These are phyloP conservation scores for Stomatorhinus walkeri DNA, from an alignment of 2,797 vertebrate species.

Conservation along the genomic window DNA sequence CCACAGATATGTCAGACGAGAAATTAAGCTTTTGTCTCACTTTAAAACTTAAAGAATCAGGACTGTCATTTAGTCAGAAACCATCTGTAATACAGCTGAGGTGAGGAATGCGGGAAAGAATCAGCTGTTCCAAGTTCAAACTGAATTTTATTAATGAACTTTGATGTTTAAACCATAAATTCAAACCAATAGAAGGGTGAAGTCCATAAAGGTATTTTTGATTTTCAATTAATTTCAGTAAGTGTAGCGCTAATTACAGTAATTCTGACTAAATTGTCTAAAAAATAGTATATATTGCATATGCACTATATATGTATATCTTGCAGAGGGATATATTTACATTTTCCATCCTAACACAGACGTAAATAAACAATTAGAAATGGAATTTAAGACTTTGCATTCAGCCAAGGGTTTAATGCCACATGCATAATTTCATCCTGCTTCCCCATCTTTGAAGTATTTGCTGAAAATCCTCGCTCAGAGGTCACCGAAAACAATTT, in stretches of 20 bases:
- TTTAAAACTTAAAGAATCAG: background rate
- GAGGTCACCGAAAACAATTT: conserved; percentile 24
- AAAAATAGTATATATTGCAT: background rate
- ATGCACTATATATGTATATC: background rate
- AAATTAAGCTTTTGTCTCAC: background rate
- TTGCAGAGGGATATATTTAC: background rate
- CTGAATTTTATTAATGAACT: background rate
- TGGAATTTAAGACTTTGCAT: conserved; percentile 6
- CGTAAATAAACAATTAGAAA: conserved; percentile 14
- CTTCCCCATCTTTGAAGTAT: conserved; percentile 10
- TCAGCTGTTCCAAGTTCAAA: background rate
- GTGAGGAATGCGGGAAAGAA: background rate
- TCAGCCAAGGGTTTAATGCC: conserved; percentile 1
- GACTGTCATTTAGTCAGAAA: background rate
- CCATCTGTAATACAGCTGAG: background rate
- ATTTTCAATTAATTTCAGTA: background rate
- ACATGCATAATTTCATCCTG: conserved; percentile 12
- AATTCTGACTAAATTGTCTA: background rate
- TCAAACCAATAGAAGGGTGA: background rate
- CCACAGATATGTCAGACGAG: background rate
- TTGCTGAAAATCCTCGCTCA: conserved; percentile 20
- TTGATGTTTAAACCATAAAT: background rate
- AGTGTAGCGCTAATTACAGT: background rate
- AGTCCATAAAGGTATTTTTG: background rate
- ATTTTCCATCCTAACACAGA: background rate